phyloP scores from a whole-genome alignment of 2,888 invertebrate genomes.

The Pammene aurita region DNA sequence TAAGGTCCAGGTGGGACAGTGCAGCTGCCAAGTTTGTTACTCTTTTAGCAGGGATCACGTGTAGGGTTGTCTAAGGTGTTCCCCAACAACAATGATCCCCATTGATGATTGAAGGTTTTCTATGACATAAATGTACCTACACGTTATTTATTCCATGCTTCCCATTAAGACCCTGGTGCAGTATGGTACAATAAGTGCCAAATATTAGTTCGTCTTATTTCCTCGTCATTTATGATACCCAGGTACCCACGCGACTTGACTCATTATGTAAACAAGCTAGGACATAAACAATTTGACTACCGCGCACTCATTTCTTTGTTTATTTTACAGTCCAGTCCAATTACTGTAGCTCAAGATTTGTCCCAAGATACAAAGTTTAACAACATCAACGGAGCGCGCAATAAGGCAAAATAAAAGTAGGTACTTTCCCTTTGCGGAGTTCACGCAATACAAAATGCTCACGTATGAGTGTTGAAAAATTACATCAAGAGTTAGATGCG shows the following conservation, averaged over 20 bases:
- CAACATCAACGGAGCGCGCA: constrained; percentile 15
- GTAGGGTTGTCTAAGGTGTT: too few species aligned
- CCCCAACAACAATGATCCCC: too few species aligned
- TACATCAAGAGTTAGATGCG: constrained; percentile 24
- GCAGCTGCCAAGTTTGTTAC: too few species aligned
- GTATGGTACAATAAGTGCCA: too few species aligned
- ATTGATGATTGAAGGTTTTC: too few species aligned
- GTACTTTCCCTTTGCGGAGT: constrained; percentile 8
- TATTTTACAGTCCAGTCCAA: constrained; percentile 12
- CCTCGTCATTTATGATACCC: too few species aligned
- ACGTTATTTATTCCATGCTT: too few species aligned
- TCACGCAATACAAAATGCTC: constrained; percentile 26
- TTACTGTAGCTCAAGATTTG: not conserved
- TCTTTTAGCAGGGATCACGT: too few species aligned
- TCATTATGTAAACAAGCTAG: not conserved
- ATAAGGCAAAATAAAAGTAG: constrained; percentile 33
- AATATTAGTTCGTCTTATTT: too few species aligned
- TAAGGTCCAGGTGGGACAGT: too few species aligned
- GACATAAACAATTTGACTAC: constrained; percentile 2
- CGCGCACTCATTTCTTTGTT: not conserved
- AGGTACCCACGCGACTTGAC: not conserved
- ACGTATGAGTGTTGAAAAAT: constrained; percentile 33
- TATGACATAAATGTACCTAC: too few species aligned
- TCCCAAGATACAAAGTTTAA: constrained; percentile 17
- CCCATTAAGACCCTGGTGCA: too few species aligned